Evolutionary conservation across 2,888 invertebrate species (phyloP).

Genomic region (Gymnoscelis rufifasciata): DNA sequence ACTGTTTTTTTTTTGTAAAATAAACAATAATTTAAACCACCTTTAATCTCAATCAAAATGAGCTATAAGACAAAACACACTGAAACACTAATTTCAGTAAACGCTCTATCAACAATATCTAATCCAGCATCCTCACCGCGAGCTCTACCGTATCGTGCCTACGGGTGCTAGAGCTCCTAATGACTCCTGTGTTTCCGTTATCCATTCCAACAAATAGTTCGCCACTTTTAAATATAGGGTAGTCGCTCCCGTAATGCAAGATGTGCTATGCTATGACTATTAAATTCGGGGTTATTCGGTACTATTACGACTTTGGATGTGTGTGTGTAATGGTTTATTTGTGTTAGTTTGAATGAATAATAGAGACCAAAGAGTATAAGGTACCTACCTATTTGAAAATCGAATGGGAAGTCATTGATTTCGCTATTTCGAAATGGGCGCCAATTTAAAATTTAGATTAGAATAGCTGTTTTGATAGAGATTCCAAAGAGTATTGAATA

Average conservation of each 20-base stretch:
- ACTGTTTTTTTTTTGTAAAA: too few species aligned
- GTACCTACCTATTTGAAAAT: too few species aligned
- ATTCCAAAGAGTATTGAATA: too few species aligned
- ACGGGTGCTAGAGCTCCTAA: constrained; percentile 48
- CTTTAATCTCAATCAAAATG: too few species aligned
- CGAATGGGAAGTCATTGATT: too few species aligned
- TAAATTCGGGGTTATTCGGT: constrained; percentile 14
- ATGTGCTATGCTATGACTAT: constrained; percentile 17
- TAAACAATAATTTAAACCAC: too few species aligned
- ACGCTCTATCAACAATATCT: constrained; percentile 20
- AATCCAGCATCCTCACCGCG: constrained; percentile 24
- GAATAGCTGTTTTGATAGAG: too few species aligned
- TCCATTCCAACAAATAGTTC: constrained; percentile 49
- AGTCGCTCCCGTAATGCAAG: constrained; percentile 20
- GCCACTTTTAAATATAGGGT: constrained; percentile 54
- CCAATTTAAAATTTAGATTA: too few species aligned
- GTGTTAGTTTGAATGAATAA: background rate
- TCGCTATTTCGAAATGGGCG: too few species aligned
- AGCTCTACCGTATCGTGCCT: constrained; percentile 35
- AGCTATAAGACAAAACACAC: too few species aligned
- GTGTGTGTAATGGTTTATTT: background rate
- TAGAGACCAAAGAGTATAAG: too few species aligned
- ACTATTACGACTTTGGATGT: background rate
- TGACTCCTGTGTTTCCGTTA: constrained; percentile 55
- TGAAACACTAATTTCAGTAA: too few species aligned